Evolutionary conservation across 2,888 invertebrate genomes (phyloP), one percentile per base, ranked within the genome.

Genomic region (Steinernema hermaphroditum): DNA sequence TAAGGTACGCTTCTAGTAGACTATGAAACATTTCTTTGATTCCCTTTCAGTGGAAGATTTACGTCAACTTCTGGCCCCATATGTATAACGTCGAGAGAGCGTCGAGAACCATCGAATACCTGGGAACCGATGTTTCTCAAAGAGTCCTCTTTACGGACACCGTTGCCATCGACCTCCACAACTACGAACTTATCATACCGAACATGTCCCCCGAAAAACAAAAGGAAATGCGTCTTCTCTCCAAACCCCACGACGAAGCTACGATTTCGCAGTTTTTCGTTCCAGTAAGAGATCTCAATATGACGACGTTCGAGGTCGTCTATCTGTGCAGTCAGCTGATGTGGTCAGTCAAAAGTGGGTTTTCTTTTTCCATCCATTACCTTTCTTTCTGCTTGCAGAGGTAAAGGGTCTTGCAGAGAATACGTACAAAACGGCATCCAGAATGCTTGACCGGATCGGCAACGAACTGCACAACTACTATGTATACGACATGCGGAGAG

Each of bases 391-490:
- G 8, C 29, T 68, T 62, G 43, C 37, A 72, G 72, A 72, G 27
- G 29, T 72, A 0, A 43, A 49, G 29, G 50, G 50, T n/a, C 19
- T 72, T 9, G 34, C 41, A 44, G 29, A 43, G 27, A 19, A 32
- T 37, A 69, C 72, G 9, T 37, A 54, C 34, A 27, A 34, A 19
- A 34, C 62, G 19, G 72, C 69, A 24, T n/a, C 24, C 9, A 24
- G 46, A 14, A 69, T 44, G 24, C 68, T 72, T n/a, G 72, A 68
- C 19, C 54, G 32, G 22, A 37, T 19, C 8, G 68, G 68, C 9
- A 44, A 72, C 29, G 72, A 72, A 32, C 19, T 72, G 22, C 72
- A 72, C 43, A 69, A 70, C 41, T 72, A 72, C 37, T 72, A 72
- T 16, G 49, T 69, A 1, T 70, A 69, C 49, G 72, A 72, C 37